Conservation (phyloP, 2,113 vertebrate genomes). For the Lophura nycthemera region DNA sequence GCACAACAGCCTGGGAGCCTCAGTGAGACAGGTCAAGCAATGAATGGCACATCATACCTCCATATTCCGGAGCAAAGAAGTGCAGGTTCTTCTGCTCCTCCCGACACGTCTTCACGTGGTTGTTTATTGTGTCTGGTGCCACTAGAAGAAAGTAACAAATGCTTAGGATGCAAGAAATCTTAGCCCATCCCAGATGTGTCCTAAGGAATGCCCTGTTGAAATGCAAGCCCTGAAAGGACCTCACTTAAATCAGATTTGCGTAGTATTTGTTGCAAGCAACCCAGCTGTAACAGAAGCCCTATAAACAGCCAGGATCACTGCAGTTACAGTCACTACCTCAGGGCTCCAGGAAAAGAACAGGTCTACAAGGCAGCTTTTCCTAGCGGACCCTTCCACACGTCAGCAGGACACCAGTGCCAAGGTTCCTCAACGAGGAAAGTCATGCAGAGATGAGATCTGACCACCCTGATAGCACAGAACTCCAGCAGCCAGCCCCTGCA, state of each 20-base stretch:
- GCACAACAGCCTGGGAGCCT: neutral
- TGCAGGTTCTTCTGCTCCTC: slow-evolving; percentile 99
- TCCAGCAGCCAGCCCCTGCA: neutral
- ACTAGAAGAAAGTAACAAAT: slow-evolving; percentile 78
- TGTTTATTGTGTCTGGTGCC: slow-evolving; percentile 98
- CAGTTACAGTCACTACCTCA: neutral
- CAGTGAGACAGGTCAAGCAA: neutral
- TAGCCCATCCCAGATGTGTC: neutral
- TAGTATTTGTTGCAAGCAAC: neutral
- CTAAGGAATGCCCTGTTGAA: neutral
- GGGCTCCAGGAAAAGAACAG: neutral
- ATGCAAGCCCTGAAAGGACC: neutral
- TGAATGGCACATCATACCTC: slow-evolving; percentile 79
- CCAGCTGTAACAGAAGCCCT: neutral
- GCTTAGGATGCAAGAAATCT: neutral
- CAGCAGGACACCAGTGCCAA: neutral
- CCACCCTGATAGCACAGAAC: neutral
- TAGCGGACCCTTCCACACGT: neutral
- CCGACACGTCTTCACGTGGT: slow-evolving; percentile 97
- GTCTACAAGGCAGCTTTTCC: neutral
- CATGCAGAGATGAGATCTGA: neutral
- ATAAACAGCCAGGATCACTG: neutral
- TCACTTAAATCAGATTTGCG: neutral
- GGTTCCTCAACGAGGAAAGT: neutral
- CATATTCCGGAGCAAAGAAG: slow-evolving; percentile 98